Percentiles rank a stretch among this genome's conserved stretches.
phyloP scores from a whole-genome alignment of 37 sponge, comb jelly and placozoan species.

The Dysidea cf. avara region DNA sequence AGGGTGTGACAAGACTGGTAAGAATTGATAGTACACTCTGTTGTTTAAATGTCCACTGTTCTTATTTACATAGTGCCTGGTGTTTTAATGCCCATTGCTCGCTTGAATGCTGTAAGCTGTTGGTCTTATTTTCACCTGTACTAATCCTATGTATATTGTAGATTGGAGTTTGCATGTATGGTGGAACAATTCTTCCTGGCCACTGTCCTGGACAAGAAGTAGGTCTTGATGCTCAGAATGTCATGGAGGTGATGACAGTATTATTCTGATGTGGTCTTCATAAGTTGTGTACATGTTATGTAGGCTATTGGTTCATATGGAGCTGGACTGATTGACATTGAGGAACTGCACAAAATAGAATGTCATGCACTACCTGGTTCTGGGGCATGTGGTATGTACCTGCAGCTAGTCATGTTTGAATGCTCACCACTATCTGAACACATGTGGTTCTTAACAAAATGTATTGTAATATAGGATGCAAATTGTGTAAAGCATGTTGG shows the following conservation, averaged over 20 bases:
- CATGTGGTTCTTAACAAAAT: no score
- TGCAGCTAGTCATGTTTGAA: no score
- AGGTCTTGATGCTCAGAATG: constrained; percentile 46
- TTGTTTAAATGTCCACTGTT: not conserved
- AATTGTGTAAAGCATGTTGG: no score
- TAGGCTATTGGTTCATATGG: constrained; percentile 81
- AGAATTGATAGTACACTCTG: not conserved
- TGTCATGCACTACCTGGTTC: constrained; percentile 68
- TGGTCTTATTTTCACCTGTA: not conserved
- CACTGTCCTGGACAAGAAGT: constrained; percentile 35
- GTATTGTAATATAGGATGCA: no score
- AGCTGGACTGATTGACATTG: constrained; percentile 70
- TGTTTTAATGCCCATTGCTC: constrained; percentile 70
- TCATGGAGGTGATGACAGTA: constrained; percentile 55
- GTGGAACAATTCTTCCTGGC: constrained; percentile 77
- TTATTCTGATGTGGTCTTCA: not conserved
- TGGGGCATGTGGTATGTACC: constrained; percentile 68
- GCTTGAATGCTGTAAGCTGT: constrained; percentile 59
- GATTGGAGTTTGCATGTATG: constrained; percentile 61
- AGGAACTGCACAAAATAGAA: constrained; percentile 63
- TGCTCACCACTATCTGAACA: no score
- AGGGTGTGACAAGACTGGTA: constrained; percentile 75
- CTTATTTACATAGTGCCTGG: constrained; percentile 55
- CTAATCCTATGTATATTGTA: not conserved
- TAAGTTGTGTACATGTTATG: not conserved